Percentiles rank a stretch among this genome's conserved stretches.
These are phyloP conservation scores for Thamnophis elegans DNA, from an alignment of 2,797 vertebrate species.

Conservation along the genomic window DNA sequence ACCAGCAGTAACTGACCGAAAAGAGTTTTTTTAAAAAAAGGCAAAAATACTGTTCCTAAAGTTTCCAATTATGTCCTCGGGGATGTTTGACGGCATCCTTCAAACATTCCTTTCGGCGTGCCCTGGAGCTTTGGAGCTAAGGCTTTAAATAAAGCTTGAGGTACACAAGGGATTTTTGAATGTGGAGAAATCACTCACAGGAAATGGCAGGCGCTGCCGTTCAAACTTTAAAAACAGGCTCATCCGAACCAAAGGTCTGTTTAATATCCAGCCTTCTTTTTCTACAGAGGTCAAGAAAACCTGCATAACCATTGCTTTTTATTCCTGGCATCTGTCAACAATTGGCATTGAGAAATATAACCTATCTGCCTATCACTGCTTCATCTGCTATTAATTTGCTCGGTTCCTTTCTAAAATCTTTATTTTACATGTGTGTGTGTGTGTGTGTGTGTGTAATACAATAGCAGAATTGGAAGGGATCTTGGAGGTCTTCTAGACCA, in stretches of 20 bases:
- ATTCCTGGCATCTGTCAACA: background rate
- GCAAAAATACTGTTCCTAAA: background rate
- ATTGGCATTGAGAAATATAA: background rate
- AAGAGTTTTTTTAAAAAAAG: background rate
- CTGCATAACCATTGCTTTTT: background rate
- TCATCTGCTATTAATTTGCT: background rate
- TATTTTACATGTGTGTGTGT: too few relatives aligned
- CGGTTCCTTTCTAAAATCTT: background rate
- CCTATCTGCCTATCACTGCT: background rate
- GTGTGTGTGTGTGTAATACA: too few relatives aligned
- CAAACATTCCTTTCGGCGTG: background rate
- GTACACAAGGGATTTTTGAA: background rate
- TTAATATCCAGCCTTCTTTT: background rate
- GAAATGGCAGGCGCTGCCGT: background rate
- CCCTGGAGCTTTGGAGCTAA: background rate
- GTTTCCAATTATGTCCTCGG: background rate
- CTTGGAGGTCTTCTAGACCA: too few relatives aligned
- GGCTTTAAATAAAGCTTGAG: background rate
- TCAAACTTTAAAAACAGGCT: background rate
- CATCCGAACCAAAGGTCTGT: background rate
- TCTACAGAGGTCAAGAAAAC: background rate
- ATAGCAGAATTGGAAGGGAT: too few relatives aligned
- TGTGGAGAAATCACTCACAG: background rate
- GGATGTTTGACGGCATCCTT: background rate
- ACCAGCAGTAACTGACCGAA: background rate